Base-by-base conservation (phyloP, 53 echinoderm and acorn worm genomes). In the Stichopus horrens region DNA sequence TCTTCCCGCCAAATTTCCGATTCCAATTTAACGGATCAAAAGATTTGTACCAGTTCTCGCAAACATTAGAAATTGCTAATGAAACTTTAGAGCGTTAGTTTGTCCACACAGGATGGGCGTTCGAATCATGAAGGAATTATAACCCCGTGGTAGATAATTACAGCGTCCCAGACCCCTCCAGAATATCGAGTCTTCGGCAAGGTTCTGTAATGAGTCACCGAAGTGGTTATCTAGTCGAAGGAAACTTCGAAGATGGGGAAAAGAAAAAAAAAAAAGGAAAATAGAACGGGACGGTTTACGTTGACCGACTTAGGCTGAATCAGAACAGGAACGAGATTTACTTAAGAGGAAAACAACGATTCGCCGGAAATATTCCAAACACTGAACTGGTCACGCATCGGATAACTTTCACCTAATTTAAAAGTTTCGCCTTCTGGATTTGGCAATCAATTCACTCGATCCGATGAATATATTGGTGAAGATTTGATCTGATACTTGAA, bases 21-120 rank as follows among this genome's bases (percentile, higher is more conserved):
- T 87, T 75, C 58, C 73, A 87, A 87, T 87, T 87, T 87, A 54
- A 87, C 75, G 87, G 87, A 74, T 87, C 87, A 87, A 87, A 74
- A 20, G 87, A 87, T 87, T 87, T 74, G 87, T 87, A 74, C 75
- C 75, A 87, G 55, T 74, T 68, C 54, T 87, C 19, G 55, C 56
- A 87, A 68, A 87, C 87, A 87, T 87, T 75, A 87, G 23, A 65
- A 85, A 85, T 85, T 85, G 87, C 55, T 87, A 87, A 55, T 55
- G 75, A 74, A 74, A 87, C 87, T 87, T 74, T 87, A 87, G 74
- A 75, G 54, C 9, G 75, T 87, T 54, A 74, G 58, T 87, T 74
- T 87, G 87, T 87, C 75, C 87, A 87, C 87, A 87, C 87, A 74
- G 87, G 87, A 87, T 74, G 87, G 87, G 87, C 56, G 87, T 22